Base-by-base conservation (phyloP, 2,888 invertebrate species). In the Scaptomyza parva region DNA sequence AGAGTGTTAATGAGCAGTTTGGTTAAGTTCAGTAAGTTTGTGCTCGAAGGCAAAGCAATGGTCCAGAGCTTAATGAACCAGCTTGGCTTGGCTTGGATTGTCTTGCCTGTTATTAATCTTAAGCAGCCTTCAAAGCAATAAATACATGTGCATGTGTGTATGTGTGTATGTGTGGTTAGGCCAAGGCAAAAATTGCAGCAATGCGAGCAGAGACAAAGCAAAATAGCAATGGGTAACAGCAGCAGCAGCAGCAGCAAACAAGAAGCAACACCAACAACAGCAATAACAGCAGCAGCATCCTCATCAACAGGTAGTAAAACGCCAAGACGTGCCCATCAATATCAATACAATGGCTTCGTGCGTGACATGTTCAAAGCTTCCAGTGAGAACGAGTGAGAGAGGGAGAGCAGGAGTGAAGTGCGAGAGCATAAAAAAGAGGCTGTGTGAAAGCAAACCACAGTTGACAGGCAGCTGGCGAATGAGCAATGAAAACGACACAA, bases 231-330 rank as follows among this genome's bases (percentile, higher is more conserved):
- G 57, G 50, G 57, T 50, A 50, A 40, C 17, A 22, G 28, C 35
- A 33, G 7, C 35, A 33, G 5, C 0, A 0, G 33, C 45, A 24
- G 47, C n/a, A 51, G 66, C 57, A 70, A 52, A 41, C 28, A 63
- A 45, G 26, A 22, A 44, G 39, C 20, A 40, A 9, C 14, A 30
- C 28, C 7, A 35, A 20, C 65, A 58, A 58, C 54, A 55, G 9
- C 58, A 55, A 41, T 63, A 39, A 11, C 50, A 63, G 54, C 54
- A 50, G 57, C 71, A 67, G 69, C 70, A 74, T 70, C 70, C 67
- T 65, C 79, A 80, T 78, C 88, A 88, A 88, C 90, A 89, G 89
- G 90, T 89, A 89, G 89, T 89, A 88, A 88, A 88, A 79, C 71
- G 78, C 68, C 78, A 76, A 86, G 89, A 89, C 89, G 89, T 89